Base-by-base conservation (phyloP, 1,140 invertebrate genomes). In the Achatina immaculata region DNA sequence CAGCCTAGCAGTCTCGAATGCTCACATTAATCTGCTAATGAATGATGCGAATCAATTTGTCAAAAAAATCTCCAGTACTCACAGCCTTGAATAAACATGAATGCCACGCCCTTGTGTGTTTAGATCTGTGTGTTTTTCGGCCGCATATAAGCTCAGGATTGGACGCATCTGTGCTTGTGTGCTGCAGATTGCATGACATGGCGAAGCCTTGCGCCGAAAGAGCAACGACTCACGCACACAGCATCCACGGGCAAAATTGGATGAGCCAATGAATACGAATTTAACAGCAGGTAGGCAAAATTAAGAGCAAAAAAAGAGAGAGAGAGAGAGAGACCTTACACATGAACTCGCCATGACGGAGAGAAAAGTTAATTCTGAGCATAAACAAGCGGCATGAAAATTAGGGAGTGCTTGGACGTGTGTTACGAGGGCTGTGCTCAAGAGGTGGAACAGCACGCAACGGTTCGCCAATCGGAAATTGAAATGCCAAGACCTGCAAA, bases 21-120 rank as follows among this genome's bases (percentile, higher is more conserved):
- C 21, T 31, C n/a, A 7, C 58, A 28, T 62, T 62, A 62, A 62
- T 62, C 58, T 62, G 58, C 58, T 62, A 62, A 62, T 62, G 58
- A 62, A 3, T 31, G 31, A 28, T n/a, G 28, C n/a, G n/a, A 62
- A 62, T 62, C 58, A 28, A 62, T n/a, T n/a, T n/a, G n/a, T n/a
- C n/a, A n/a, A n/a, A n/a, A n/a, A n/a, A n/a, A n/a, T n/a, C n/a
- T n/a, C n/a, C n/a, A n/a, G n/a, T n/a, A n/a, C n/a, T n/a, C n/a
- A n/a, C n/a, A n/a, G n/a, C n/a, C n/a, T n/a, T n/a, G n/a, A n/a
- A n/a, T n/a, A n/a, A n/a, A n/a, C n/a, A n/a, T n/a, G n/a, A n/a
- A n/a, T n/a, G n/a, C n/a, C n/a, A n/a, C n/a, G n/a, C n/a, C n/a
- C n/a, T n/a, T n/a, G n/a, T n/a, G n/a, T n/a, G n/a, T n/a, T n/a